A percentile compares a stretch with the other conserved stretches of the same genome.
phyloP scores from a whole-genome alignment of 2,888 invertebrate species.

The Athalia cordata region DNA sequence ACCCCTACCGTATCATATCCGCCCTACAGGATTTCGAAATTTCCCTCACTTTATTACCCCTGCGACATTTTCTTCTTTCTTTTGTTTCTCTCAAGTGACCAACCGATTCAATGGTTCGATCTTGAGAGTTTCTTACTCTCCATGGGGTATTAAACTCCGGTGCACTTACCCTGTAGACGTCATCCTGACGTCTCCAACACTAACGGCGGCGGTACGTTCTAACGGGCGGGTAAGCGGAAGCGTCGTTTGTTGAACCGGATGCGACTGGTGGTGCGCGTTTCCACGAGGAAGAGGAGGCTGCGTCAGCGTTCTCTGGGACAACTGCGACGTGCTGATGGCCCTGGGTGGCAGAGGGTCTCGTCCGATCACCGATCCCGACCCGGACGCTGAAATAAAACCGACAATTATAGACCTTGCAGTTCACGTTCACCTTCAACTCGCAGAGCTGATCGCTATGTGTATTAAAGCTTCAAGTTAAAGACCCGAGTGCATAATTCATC shows the following conservation, averaged over 20 bases:
- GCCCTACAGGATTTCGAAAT: neutral
- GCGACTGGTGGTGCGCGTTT: constrained; percentile 73
- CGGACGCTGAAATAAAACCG: constrained; percentile 79
- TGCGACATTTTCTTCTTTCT: neutral
- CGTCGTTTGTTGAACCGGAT: constrained; percentile 66
- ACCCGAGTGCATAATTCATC: no score
- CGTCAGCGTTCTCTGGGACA: constrained; percentile 63
- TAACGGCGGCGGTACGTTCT: constrained; percentile 58
- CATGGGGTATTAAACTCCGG: no score
- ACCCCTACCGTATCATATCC: neutral
- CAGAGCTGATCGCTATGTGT: no score
- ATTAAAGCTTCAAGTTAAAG: no score
- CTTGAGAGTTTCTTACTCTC: no score
- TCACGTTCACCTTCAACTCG: neutral
- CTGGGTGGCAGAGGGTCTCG: constrained; percentile 76
- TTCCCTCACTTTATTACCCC: neutral
- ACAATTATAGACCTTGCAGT: constrained; percentile 28
- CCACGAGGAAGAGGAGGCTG: constrained; percentile 76
- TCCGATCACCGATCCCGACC: constrained; percentile 81
- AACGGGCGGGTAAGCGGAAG: constrained; percentile 59
- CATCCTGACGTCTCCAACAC: constrained; percentile 62
- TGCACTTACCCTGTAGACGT: constrained; percentile 58
- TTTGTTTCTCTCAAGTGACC: no score
- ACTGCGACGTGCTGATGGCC: constrained; percentile 70
- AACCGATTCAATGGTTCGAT: no score